Percentiles rank a stretch among this genome's conserved stretches.
These are phyloP conservation scores for Buceros bicornis DNA, from an alignment of 2,797 vertebrate species.

Conservation along the genomic window DNA sequence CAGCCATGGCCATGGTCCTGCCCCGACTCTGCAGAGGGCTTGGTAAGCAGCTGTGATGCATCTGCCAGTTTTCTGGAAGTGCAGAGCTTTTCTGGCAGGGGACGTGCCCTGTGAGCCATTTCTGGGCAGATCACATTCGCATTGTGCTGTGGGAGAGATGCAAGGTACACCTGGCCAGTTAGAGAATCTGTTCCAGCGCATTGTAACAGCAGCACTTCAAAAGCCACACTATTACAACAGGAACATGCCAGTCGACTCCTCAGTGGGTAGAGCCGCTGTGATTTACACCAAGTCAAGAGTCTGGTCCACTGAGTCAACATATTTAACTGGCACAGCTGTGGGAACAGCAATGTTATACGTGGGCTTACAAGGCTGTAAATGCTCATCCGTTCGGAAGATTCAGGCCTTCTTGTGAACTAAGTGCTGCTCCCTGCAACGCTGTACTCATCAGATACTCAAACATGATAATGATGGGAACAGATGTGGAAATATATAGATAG, in stretches of 20 bases:
- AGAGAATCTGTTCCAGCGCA: neutral
- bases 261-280: neutral
- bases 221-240: neutral
- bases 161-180: neutral
- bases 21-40: neutral
- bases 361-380: neutral
- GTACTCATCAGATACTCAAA: neutral
- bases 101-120: neutral
- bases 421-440: neutral
- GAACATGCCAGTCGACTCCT: neutral
- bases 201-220: neutral
- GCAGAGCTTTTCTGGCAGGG: neutral
- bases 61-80: neutral
- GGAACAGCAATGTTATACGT: neutral
- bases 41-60: neutral
- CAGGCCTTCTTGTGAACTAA: neutral
- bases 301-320: neutral
- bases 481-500: neutral
- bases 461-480: neutral
- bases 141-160: neutral
- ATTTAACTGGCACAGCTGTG: neutral
- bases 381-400: neutral
- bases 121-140: rapidly evolving
- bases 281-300: neutral
- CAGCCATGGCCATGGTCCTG: neutral